Base-by-base conservation (phyloP, 2,888 invertebrate genomes). In the Galeopsomyia nigrocyanea region DNA sequence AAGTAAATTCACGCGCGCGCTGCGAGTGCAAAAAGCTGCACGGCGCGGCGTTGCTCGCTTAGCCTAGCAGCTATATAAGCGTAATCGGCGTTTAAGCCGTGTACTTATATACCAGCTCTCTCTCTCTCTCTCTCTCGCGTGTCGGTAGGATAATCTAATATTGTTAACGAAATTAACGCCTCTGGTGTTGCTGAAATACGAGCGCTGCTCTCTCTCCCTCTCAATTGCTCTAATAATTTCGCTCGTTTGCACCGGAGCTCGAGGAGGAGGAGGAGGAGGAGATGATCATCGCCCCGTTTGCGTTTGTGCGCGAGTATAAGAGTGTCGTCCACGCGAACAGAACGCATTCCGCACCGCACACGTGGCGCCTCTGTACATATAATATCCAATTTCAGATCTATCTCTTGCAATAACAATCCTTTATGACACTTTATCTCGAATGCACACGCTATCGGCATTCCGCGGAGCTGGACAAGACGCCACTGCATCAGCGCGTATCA, bases 11-110 rank as follows among this genome's bases (percentile, higher is more conserved):
- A 51, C 58, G 51, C 47, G 19, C 31, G 7, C 31, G 31, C 31
- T 3, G 3, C 3, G 7, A 31, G 7, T 5, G 56, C 31, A 47
- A 70, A 70, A 64, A 31, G 31, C 31, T 3, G 31, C 3, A 7
- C 31, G 3, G 3, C 31, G 3, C 7, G 31, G 31, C 31, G 31
- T 31, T 31, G 31, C 31, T 31, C n/a, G n/a, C n/a, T n/a, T n/a
- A n/a, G n/a, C 7, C 31, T 31, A 31, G 31, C 31, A 7, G 31
- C 31, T 7, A 31, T 31, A 31, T 31, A 31, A 21, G 50, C 22
- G 56, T 69, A 70, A 70, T 70, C 58, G 63, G 58, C 69, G 51
- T 51, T 69, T 57, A 57, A 69, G 17, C 55, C 31, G 55, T 63
- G 69, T 57, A 69, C 68, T 69, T 69, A 69, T 61, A n/a, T 46